Evolutionary conservation across 2,113 vertebrate genomes (phyloP), one percentile per base, ranked within the genome.

Genomic region (Manacus vitellinus): DNA sequence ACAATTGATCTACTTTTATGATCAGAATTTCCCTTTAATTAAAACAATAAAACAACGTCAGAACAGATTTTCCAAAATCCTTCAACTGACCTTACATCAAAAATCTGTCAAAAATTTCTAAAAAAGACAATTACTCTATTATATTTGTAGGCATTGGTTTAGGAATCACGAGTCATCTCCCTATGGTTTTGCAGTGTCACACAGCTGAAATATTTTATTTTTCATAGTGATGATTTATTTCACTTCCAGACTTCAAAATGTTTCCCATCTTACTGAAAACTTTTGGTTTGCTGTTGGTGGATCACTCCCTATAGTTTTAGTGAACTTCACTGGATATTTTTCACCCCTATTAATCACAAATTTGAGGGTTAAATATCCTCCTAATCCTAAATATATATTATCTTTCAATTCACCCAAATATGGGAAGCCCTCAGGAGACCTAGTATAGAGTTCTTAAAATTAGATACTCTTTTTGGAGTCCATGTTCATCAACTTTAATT

Each of bases 201-300:
- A 96, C n/a, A 92, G 89, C 52, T 93, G 80, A 96, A 97, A 84
- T 31, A 68, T 95, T 96, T 97, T 96, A 58, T 86, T 96, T 96
- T 95, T 96, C 63, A 54, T 88, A 80, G 75, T 67, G 89, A 89
- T 94, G 79, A 84, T 92, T 91, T 94, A 61, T 97, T 97, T 97
- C 79, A 78, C 43, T 96, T 96, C 63, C 84, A 93, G 92, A 92
- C 65, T 96, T 95, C 75, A 92, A 94, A 96, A 88, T 6, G 28
- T 95, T 95, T 96, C 79, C 88, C 39, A 59, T 95, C 92, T 95
- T 95, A 94, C 59, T 93, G 85, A 95, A 95, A 96, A 74, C 49
- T 88, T 94, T 93, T 94, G 74, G 33, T 95, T 97, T 92, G 28
- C 30, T 97, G 63, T 72, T 96, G 78, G 84, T 96, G 66, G 79